These are phyloP conservation scores for Lepidurus arcticus DNA, from an alignment of 1,140 invertebrate genomes.

Conservation along the genomic window DNA sequence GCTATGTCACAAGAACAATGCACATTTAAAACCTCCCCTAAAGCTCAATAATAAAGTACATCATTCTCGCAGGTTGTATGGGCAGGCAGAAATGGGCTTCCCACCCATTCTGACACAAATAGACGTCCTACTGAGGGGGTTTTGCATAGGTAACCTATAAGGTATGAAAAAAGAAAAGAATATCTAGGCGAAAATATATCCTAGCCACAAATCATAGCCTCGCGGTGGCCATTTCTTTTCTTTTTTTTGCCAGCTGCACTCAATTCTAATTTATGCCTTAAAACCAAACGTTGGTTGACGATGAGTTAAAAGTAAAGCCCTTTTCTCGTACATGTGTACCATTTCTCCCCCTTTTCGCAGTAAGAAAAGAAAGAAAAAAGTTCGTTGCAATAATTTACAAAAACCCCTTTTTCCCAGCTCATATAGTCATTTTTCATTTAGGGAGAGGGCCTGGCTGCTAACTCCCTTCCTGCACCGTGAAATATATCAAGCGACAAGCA, in stretches of 20 bases:
- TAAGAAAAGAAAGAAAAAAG: background rate
- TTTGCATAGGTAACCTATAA: no score
- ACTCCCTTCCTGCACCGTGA: slow-evolving; percentile 2
- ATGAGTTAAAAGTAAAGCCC: background rate
- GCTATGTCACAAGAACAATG: no score
- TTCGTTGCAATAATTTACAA: background rate
- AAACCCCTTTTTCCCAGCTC: background rate
- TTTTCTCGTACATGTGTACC: no score
- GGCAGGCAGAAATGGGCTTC: no score
- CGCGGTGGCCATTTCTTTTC: background rate
- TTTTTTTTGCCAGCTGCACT: background rate
- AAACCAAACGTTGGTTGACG: background rate
- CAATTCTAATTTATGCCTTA: background rate
- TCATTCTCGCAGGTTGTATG: no score
- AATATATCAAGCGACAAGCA: slow-evolving; percentile 18
- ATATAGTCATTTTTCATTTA: background rate
- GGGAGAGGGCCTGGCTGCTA: background rate
- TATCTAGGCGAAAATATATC: background rate
- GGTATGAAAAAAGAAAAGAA: no score
- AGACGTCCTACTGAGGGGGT: no score
- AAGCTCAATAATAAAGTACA: no score
- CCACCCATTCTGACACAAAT: no score
- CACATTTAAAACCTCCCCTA: no score
- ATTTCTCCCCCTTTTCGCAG: background rate
- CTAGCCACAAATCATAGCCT: background rate